Conservation (phyloP, 1,140 invertebrate genomes). For the Leptinotarsa lineolata region DNA sequence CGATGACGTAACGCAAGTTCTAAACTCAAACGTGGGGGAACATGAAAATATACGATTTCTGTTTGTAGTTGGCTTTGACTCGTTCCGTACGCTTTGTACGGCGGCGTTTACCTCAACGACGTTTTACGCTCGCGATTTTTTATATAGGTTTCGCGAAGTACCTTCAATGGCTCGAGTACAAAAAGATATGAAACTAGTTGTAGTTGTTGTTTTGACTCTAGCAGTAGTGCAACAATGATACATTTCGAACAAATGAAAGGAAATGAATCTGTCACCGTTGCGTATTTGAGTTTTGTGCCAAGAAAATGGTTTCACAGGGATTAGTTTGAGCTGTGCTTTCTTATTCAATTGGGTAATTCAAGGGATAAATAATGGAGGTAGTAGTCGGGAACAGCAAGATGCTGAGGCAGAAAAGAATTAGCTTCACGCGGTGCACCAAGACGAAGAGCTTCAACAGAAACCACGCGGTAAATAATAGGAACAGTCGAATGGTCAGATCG, state of each 20-base stretch:
- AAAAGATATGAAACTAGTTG: not conserved
- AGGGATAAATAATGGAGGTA: conserved; percentile 16
- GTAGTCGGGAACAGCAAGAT: conserved; percentile 13
- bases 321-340: not conserved
- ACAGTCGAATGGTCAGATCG: conserved; percentile 7
- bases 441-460: conserved; percentile 21
- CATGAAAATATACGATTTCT: conserved; percentile 13
- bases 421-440: conserved; percentile 16
- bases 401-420: conserved; percentile 2
- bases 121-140: conserved; percentile 13
- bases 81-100: conserved; percentile 16
- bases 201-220: not conserved
- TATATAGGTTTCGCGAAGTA: not conserved
- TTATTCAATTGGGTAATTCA: conserved; percentile 10
- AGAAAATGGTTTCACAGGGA: not conserved
- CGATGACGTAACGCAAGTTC: conserved; percentile 16
- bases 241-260: not conserved
- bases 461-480: conserved; percentile 11
- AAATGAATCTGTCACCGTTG: not conserved
- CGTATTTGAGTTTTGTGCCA: not conserved
- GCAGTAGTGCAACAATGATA: not conserved
- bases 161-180: not conserved
- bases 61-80: conserved; percentile 19
- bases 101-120: not conserved
- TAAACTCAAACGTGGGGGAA: conserved; percentile 22